Evolutionary conservation across 2,797 vertebrate genomes (phyloP).

Genomic region (Lerista edwardsae): DNA sequence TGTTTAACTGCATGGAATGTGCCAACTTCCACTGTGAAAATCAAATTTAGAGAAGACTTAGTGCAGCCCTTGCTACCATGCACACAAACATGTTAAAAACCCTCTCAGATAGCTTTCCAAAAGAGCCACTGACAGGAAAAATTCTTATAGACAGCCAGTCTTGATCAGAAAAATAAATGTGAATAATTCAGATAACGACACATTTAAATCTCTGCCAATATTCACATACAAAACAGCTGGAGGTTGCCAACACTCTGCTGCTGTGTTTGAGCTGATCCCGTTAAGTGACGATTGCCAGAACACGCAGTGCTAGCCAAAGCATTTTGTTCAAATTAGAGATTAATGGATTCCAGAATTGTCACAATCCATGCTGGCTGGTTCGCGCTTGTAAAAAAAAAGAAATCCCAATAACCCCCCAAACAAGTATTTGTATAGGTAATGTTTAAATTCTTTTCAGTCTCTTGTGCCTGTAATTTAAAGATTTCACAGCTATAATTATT

Average conservation of each 20-base stretch:
- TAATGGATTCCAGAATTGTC: neutral
- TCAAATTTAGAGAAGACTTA: too few relatives aligned
- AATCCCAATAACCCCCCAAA: neutral
- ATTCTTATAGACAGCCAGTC: neutral
- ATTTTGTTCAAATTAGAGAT: slow-evolving; percentile 6
- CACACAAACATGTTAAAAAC: neutral
- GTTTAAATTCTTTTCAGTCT: neutral
- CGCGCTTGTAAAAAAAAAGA: neutral
- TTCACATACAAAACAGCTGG: slow-evolving; percentile 5
- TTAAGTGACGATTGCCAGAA: accelerated
- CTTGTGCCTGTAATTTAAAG: neutral
- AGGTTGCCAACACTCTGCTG: neutral
- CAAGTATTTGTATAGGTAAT: neutral
- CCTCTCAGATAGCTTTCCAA: neutral
- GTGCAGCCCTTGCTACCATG: too few relatives aligned
- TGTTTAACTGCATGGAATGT: too few relatives aligned
- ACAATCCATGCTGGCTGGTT: neutral
- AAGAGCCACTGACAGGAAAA: neutral
- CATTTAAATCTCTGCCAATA: slow-evolving; percentile 17
- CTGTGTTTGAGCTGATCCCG: neutral
- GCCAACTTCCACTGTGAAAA: too few relatives aligned
- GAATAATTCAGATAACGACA: slow-evolving; percentile 24
- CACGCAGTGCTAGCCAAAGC: slow-evolving; percentile 1
- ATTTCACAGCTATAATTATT: slow-evolving; percentile 20
- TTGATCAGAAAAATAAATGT: slow-evolving; percentile 11